Evolutionary conservation across 2,797 vertebrate genomes (phyloP).

Genomic region (Eulemur coronatus): DNA sequence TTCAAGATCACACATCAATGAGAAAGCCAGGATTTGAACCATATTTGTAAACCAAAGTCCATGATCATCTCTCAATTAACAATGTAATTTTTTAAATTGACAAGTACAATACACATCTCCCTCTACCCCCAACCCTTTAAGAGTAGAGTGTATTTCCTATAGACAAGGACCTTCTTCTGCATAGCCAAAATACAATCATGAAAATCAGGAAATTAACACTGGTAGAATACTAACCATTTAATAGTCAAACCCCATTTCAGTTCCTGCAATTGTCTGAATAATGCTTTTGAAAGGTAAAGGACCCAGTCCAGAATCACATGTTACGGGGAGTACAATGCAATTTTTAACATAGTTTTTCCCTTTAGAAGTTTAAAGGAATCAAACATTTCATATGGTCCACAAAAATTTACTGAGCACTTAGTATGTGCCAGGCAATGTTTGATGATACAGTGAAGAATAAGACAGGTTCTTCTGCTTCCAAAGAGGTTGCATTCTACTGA

Average conservation of each 20-base stretch:
- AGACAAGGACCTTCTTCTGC: not conserved
- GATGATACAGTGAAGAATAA: not conserved
- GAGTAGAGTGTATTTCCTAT: not conserved
- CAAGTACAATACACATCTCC: not conserved
- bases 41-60: not conserved
- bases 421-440: not conserved
- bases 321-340: not conserved
- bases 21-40: not conserved
- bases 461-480: conserved; percentile 7
- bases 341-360: not conserved
- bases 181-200: not conserved
- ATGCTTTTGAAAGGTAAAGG: not conserved
- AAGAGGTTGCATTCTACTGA: not conserved
- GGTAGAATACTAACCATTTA: not conserved
- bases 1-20: conserved; percentile 18
- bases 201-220: conserved; percentile 3
- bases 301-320: not conserved
- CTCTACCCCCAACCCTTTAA: not conserved
- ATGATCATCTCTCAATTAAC: not conserved
- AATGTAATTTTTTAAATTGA: not conserved
- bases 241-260: not conserved
- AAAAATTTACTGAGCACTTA: conserved; percentile 32
- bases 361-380: conserved; percentile 23
- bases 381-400: not conserved
- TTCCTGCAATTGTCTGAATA: not conserved